These are phyloP conservation scores for Pagetopsis macropterus DNA, from an alignment of 2,797 vertebrate species.

Conservation along the genomic window DNA sequence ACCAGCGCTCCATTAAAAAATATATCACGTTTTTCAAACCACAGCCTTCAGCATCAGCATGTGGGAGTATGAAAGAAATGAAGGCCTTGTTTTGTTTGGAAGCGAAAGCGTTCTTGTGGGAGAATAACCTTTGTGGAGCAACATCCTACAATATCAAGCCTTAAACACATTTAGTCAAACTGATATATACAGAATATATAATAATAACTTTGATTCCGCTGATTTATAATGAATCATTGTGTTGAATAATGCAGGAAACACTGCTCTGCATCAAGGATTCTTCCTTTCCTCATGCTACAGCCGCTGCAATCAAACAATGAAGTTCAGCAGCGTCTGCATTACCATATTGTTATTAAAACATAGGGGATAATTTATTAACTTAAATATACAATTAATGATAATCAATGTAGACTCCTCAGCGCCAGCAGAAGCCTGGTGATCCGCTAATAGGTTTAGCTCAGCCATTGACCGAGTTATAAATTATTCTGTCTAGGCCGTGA, in stretches of 20 bases:
- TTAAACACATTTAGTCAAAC: slow-evolving; percentile 51
- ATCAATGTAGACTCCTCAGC: slow-evolving; percentile 57
- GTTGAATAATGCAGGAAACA: slow-evolving; percentile 72
- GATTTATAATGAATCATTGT: slow-evolving; percentile 69
- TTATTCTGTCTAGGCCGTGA: slow-evolving; percentile 44
- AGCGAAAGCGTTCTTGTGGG: slow-evolving; percentile 24
- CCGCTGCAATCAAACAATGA: slow-evolving; percentile 59
- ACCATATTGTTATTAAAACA: slow-evolving; percentile 64
- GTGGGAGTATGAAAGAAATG: slow-evolving; percentile 23
- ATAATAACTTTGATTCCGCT: slow-evolving; percentile 59
- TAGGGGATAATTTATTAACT: slow-evolving; percentile 61
- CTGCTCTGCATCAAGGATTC: slow-evolving; percentile 43
- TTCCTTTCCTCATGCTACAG: slow-evolving; percentile 35
- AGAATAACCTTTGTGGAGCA: slow-evolving; percentile 48
- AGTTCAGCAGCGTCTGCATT: slow-evolving; percentile 55
- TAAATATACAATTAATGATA: slow-evolving; percentile 65
- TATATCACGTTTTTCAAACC: slow-evolving; percentile 29
- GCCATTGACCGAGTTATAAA: slow-evolving; percentile 62
- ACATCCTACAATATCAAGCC: slow-evolving; percentile 40
- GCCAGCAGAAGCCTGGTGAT: slow-evolving; percentile 35
- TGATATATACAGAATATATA: slow-evolving; percentile 61
- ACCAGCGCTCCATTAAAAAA: slow-evolving; percentile 14
- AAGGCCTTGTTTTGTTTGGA: slow-evolving; percentile 14
- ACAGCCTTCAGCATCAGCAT: slow-evolving; percentile 16
- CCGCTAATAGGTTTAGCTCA: slow-evolving; percentile 54